phyloP scores from a whole-genome alignment of 2,113 vertebrate genomes.

The Sceloporus tristichus region DNA sequence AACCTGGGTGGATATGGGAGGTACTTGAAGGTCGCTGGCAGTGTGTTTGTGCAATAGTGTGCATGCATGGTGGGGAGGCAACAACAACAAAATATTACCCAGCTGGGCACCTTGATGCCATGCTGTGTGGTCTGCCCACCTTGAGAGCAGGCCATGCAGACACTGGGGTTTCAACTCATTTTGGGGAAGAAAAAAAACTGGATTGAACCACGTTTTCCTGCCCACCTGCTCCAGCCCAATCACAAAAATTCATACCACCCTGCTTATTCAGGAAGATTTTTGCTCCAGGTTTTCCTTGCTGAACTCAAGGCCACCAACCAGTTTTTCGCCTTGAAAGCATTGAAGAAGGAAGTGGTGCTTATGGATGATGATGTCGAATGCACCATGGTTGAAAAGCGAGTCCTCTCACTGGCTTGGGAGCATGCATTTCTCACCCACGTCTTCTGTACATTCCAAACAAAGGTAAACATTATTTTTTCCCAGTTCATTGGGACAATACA shows the following conservation, averaged over 20 bases:
- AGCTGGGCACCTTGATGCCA: no score
- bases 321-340: constrained; percentile 93
- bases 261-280: constrained; percentile 25
- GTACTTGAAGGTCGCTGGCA: no score
- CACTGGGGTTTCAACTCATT: no score
- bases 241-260: background rate
- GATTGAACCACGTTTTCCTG: background rate
- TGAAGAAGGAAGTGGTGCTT: constrained; percentile 98
- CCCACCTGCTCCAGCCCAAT: background rate
- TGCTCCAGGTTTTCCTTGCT: constrained; percentile 90
- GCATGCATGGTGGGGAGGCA: no score
- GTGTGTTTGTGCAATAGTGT: no score
- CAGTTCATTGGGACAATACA: no score
- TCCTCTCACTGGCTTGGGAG: constrained; percentile 95
- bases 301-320: constrained; percentile 88
- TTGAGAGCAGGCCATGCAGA: no score
- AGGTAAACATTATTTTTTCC: constrained; percentile 77
- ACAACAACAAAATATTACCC: no score
- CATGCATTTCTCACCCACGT: constrained; percentile 97
- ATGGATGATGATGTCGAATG: constrained; percentile 98
- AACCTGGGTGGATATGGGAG: no score
- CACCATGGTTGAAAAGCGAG: constrained; percentile 94
- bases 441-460: constrained; percentile 97
- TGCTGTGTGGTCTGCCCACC: no score
- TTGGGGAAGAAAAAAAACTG: no score